Base-by-base conservation (phyloP, 92 coral and sea anemone genomes). In the Paramuricea clavata region DNA sequence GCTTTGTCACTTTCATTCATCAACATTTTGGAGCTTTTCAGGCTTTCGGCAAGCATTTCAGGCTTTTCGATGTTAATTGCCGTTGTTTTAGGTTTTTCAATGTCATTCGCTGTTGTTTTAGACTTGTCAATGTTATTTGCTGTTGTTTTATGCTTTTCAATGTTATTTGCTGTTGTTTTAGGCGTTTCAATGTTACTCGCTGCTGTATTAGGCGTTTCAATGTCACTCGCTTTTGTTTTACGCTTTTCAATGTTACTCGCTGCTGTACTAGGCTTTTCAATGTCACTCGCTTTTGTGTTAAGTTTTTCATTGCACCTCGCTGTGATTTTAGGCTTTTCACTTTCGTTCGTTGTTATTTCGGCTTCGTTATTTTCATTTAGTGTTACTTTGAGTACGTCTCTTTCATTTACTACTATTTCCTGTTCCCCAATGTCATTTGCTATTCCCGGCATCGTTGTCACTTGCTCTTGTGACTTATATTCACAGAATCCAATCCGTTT, bases 401-500 rank as follows among this genome's bases (percentile, higher is more conserved):
- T 21, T 54, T 54, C 62, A 21, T 54, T 21, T 16, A 21, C 62
- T 21, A 23, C 11, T 21, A 17, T 21, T 17, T 17, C 4, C 0
- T 16, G 1, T 19, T 54, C 19, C 2, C 2, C 54, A 15, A 6
- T 47, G 7, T 47, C 54, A 47, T 47, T 47, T 8, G 42, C 42
- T 36, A 8, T 52, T 60, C 68, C 23, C 68, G 0, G 23, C 32
- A 25, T 0, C 32, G 2, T 25, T 2, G n/a, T n/a, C 19, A 28
- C 41, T 1, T 0, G 13, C 22, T 65, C 72, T 65, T 65, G 72
- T 16, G 72, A 65, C 19, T 27, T 65, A 33, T 65, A 65, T 27
- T 65, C 72, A 31, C 72, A 65, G 41, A 65, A 65, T 1, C 72
- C 72, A 31, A 65, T 65, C 22, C 39, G 16, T 65, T 65, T 39